These are phyloP conservation scores for Phaethon lepturus DNA, from an alignment of 2,113 vertebrate species.

Conservation along the genomic window DNA sequence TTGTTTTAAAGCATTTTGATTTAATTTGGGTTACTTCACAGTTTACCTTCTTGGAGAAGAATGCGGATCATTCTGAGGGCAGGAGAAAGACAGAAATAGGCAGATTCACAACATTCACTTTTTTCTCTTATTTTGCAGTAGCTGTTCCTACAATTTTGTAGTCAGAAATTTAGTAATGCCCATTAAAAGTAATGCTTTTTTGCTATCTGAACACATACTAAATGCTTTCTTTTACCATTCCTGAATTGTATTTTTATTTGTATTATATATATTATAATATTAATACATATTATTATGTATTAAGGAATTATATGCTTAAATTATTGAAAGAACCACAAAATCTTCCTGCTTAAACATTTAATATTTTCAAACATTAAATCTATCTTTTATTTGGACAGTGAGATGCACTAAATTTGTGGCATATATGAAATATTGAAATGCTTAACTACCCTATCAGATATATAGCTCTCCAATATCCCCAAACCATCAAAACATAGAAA, in stretches of 20 bases:
- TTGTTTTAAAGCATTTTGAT: background rate
- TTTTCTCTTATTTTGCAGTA: background rate
- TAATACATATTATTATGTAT: background rate
- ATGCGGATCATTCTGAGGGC: background rate
- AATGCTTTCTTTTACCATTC: background rate
- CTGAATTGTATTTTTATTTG: background rate
- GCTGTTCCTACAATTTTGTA: background rate
- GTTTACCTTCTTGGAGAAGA: background rate
- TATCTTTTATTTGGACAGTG: background rate
- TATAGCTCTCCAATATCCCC: background rate
- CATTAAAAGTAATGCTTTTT: background rate
- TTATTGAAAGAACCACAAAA: background rate
- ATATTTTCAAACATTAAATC: background rate
- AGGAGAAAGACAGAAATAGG: background rate
- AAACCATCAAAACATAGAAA: background rate
- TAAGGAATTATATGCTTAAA: slow-evolving; percentile 1
- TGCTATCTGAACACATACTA: background rate
- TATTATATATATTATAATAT: no score
- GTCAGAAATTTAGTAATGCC: background rate
- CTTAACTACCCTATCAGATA: background rate
- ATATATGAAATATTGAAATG: slow-evolving; percentile 13
- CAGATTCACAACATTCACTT: background rate
- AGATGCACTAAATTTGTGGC: slow-evolving; percentile 9
- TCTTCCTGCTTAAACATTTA: background rate
- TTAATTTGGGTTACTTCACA: background rate